Base-by-base conservation (phyloP, 2,888 invertebrate species). In the Baccha elongata region DNA sequence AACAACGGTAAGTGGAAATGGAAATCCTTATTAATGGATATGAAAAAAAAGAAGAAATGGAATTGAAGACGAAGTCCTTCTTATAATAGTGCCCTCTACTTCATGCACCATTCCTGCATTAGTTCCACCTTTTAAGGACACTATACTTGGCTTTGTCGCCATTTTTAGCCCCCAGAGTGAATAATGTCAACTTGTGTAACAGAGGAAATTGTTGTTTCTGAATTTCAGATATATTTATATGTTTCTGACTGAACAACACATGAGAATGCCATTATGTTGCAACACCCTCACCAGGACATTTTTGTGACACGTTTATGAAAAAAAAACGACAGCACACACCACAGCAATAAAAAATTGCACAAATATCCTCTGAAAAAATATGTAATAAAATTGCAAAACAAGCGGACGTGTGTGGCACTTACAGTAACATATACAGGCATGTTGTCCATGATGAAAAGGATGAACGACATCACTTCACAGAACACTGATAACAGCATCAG, bases 1-100 rank as follows among this genome's bases (percentile, higher is more conserved):
- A 52, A 35, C 75, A 72, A 62, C 72, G 67, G 72, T 72, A 83
- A 83, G 72, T 83, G 73, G 83, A 73, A 83, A 83, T 83, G 83
- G 83, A 83, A 83, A 83, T 83, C 83, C 83, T 83, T 83, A 83
- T 83, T 83, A 83, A 83, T 83, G 76, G 83, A 73, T 62, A 67
- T 64, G 65, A 60, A 74, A 37, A 11, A 42, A 60, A 29, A 42
- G 15, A 46, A 13, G 8, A n/a, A 50, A 50, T 13, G 19, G 21
- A 55, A 55, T 8, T 52, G 32, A 50, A 50, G 50, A 53, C 40
- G 8, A 46, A 42, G 46, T 50, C 37, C 23, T 32, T 53, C 23
- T 52, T 10, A 55, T 62, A 40, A 26, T 26, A 62, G 13, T 29
- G 6, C n/a, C 15, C 23, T 44, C 48, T 64, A 69, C 64, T 40